Conservation (phyloP, 2,797 vertebrate species). For the Pogonophryne albipinna region DNA sequence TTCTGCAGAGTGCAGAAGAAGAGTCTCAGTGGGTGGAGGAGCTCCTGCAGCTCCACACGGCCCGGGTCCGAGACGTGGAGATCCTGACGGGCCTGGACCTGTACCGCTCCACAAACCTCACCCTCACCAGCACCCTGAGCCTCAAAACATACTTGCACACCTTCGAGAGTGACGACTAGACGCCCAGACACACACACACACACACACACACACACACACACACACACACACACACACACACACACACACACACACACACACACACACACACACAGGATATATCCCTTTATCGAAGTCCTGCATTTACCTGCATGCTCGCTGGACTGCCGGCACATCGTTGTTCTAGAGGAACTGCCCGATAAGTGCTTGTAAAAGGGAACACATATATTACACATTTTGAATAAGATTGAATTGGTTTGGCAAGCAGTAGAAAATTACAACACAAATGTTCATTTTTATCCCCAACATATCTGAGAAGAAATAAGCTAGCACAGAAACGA, state of each 20-base stretch:
- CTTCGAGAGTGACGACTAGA: constrained; percentile 93
- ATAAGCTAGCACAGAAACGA: constrained; percentile 16
- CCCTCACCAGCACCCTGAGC: constrained; percentile 88
- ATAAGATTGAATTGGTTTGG: constrained; percentile 13
- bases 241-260: too few relatives aligned
- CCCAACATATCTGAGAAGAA: neutral
- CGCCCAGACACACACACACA: neutral
- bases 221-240: neutral
- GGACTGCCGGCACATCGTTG: constrained; percentile 23
- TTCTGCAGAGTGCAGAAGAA: constrained; percentile 86
- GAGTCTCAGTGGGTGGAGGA: constrained; percentile 94
- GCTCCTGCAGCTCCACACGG: constrained; percentile 92
- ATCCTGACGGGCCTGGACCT: constrained; percentile 95
- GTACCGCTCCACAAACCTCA: constrained; percentile 89
- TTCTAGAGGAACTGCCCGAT: constrained; percentile 32
- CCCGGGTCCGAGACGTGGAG: constrained; percentile 93
- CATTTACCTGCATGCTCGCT: constrained; percentile 40
- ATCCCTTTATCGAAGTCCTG: constrained; percentile 36
- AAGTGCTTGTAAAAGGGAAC: constrained; percentile 27
- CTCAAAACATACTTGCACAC: constrained; percentile 96
- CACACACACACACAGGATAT: constrained; percentile 28
- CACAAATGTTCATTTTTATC: constrained; percentile 27
- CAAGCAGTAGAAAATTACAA: constrained; percentile 32
- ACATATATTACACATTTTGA: constrained; percentile 30
- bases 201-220: too few relatives aligned